These are phyloP conservation scores for Anas platyrhynchos DNA, from an alignment of 2,113 vertebrate genomes.

Conservation along the genomic window DNA sequence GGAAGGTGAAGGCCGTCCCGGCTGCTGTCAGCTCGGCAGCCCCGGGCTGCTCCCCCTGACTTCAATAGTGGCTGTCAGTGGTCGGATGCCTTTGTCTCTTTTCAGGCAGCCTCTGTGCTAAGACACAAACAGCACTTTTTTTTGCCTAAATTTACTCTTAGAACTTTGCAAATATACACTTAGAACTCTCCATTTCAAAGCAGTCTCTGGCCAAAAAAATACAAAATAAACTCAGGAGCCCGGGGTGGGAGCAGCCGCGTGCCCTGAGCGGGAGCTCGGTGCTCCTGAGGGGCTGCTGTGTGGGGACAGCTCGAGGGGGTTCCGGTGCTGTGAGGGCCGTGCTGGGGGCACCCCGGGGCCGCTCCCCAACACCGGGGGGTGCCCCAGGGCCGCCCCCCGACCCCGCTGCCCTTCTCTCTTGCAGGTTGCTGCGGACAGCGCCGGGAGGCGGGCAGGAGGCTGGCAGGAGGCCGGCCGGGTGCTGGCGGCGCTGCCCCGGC, in stretches of 20 bases:
- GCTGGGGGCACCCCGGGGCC: no score
- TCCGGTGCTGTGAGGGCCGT: no score
- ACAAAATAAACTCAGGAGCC: not conserved
- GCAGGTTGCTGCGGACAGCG: no score
- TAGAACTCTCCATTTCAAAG: not conserved
- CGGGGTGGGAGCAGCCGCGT: not conserved
- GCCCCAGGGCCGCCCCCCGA: no score
- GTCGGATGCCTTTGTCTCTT: not conserved
- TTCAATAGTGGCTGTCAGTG: not conserved
- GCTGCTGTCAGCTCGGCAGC: not conserved
- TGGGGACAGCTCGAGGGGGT: fast-evolving
- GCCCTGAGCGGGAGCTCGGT: not conserved
- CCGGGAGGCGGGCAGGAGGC: no score
- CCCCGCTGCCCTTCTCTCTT: no score
- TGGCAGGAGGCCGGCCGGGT: no score
- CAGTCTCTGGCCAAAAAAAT: not conserved
- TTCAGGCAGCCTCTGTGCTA: fast-evolving
- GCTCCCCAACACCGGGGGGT: no score
- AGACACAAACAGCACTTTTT: not conserved
- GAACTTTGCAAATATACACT: not conserved
- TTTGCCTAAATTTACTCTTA: not conserved
- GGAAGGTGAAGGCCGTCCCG: not conserved
- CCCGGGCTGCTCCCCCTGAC: not conserved
- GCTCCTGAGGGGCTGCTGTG: fast-evolving
- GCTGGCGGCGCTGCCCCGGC: no score